These are phyloP conservation scores for Pelochelys cantorii DNA, from an alignment of 2,797 vertebrate genomes.

Conservation along the genomic window DNA sequence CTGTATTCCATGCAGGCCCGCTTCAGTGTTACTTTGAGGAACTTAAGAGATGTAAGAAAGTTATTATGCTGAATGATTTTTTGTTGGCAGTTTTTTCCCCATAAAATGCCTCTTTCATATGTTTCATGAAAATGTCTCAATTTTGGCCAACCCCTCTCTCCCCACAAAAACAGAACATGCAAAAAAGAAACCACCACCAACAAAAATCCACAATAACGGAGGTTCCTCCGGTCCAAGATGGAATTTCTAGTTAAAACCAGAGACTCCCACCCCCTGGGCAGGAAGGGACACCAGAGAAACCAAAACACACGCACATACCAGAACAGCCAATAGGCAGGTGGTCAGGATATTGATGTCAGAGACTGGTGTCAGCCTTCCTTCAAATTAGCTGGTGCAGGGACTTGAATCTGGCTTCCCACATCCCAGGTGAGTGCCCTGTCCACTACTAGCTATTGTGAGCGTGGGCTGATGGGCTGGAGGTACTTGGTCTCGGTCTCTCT, in stretches of 20 bases:
- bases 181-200: too few relatives aligned
- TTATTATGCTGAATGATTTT: not conserved
- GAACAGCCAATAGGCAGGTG: not conserved
- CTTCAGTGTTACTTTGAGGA: not conserved
- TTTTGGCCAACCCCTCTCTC: not conserved
- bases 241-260: not conserved
- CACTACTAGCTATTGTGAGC: not conserved
- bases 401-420: not conserved
- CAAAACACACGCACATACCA: not conserved
- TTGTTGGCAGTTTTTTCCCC: too few relatives aligned
- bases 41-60: not conserved
- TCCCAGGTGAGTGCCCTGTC: not conserved
- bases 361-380: not conserved
- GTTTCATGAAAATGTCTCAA: not conserved
- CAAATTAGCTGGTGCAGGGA: not conserved
- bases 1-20: not conserved
- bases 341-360: not conserved
- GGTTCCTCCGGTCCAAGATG: not conserved
- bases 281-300: not conserved
- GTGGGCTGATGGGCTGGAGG: not conserved
- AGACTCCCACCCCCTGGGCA: fast-evolving
- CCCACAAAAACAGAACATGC: too few relatives aligned
- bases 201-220: not conserved
- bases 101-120: not conserved
- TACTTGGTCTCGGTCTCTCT: not conserved